Conservation (phyloP, 2,113 vertebrate genomes). For the Leptobrachium ailaonicum region DNA sequence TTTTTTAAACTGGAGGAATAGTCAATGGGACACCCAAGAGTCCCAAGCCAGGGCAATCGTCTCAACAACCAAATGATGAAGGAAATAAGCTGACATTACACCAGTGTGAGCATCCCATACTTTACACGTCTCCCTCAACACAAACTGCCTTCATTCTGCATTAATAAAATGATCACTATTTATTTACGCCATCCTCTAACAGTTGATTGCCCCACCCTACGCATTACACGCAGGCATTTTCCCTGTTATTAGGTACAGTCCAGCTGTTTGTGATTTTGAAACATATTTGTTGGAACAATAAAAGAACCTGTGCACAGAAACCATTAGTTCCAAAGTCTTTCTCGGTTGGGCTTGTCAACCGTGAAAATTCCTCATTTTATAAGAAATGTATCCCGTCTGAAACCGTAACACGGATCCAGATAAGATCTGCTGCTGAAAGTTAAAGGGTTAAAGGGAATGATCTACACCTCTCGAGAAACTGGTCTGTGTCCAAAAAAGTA, state of each 20-base stretch:
- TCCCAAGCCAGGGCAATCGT: too few relatives aligned
- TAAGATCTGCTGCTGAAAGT: constrained; percentile 26
- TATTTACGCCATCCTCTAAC: too few relatives aligned
- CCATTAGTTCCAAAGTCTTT: constrained; percentile 42
- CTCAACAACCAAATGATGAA: too few relatives aligned
- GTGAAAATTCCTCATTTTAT: constrained; percentile 35
- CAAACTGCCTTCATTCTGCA: too few relatives aligned
- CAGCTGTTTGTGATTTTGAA: constrained; percentile 38
- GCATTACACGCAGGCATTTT: constrained; percentile 13
- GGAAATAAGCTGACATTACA: too few relatives aligned
- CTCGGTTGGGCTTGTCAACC: not conserved
- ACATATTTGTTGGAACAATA: constrained; percentile 41
- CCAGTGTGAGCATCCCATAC: too few relatives aligned
- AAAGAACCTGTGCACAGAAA: constrained; percentile 23
- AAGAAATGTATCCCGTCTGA: constrained; percentile 34
- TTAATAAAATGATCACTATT: too few relatives aligned
- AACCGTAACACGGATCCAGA: constrained; percentile 31
- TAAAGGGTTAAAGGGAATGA: constrained; percentile 20
- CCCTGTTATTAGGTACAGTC: constrained; percentile 30
- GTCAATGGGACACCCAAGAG: too few relatives aligned
- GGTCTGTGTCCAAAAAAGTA: constrained; percentile 36
- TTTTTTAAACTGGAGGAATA: too few relatives aligned
- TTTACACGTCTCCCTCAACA: too few relatives aligned
- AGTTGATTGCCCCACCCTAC: too few relatives aligned
- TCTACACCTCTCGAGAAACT: constrained; percentile 26